phyloP scores from a whole-genome alignment of 2,797 vertebrate genomes.

The Lophius americanus region DNA sequence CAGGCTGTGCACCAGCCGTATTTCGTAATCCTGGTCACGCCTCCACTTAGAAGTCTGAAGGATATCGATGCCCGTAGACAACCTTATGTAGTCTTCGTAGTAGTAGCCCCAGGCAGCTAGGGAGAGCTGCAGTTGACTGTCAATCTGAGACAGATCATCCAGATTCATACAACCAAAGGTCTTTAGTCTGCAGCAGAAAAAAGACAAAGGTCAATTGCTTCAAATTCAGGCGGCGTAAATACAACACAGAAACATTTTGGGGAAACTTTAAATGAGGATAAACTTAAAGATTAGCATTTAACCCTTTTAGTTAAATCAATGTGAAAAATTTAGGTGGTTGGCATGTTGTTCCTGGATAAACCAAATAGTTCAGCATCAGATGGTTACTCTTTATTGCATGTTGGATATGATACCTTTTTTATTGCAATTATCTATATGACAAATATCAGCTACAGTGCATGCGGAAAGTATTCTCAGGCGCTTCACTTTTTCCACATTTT shows the following conservation, averaged over 20 bases:
- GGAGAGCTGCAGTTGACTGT: conserved; percentile 84
- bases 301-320: conserved; percentile 11
- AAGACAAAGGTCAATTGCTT: background rate
- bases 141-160: conserved; percentile 84
- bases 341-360: background rate
- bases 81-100: conserved; percentile 86
- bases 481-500: no score
- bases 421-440: no score
- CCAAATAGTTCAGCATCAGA: background rate
- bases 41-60: conserved; percentile 80
- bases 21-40: conserved; percentile 85
- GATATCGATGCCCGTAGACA: conserved; percentile 83
- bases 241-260: background rate
- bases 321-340: background rate
- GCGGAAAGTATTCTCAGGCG: no score
- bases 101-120: conserved; percentile 86
- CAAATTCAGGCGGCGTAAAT: background rate
- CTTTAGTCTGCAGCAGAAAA: conserved; percentile 74
- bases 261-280: conserved; percentile 4
- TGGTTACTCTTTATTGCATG: background rate
- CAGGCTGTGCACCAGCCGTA: conserved; percentile 84
- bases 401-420: no score
- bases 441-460: no score
- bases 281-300: conserved; percentile 26
- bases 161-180: conserved; percentile 83